Evolutionary conservation across 2,888 invertebrate species (phyloP).

Genomic region (Drosophila nigritarsus): DNA sequence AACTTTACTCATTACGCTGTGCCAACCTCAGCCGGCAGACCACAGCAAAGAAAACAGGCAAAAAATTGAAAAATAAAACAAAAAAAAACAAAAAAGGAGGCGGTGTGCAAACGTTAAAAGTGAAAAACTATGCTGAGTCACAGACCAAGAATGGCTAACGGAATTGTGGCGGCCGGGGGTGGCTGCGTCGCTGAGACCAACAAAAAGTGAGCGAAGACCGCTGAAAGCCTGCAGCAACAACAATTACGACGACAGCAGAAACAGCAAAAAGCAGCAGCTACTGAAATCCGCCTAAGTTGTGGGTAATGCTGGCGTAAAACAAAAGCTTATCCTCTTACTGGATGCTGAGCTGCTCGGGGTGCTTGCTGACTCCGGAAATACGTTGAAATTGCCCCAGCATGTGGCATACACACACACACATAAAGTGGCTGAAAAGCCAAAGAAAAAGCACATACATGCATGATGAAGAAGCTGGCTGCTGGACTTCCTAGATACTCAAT

Average conservation of each 20-base stretch:
- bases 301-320: slow-evolving; percentile 81
- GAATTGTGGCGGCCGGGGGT: slow-evolving; percentile 5
- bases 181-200: slow-evolving; percentile 21
- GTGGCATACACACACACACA: slow-evolving; percentile 47
- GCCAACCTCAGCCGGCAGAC: slow-evolving; percentile 73
- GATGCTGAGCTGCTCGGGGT: slow-evolving; percentile 15
- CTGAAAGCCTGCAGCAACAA: slow-evolving; percentile 61
- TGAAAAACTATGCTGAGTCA: slow-evolving; percentile 79
- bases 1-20: slow-evolving; percentile 80
- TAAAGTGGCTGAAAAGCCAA: slow-evolving; percentile 39
- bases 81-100: slow-evolving; percentile 1
- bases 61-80: slow-evolving; percentile 36
- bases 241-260: slow-evolving; percentile 16
- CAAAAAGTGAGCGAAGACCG: slow-evolving; percentile 66
- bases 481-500: slow-evolving; percentile 26
- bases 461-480: background rate
- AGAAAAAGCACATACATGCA: slow-evolving; percentile 35
- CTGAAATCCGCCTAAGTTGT: slow-evolving; percentile 78
- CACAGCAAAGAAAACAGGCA: slow-evolving; percentile 55
- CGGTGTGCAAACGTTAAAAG: slow-evolving; percentile 63
- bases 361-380: slow-evolving; percentile 70
- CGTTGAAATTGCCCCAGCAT: slow-evolving; percentile 76
- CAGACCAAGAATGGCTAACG: slow-evolving; percentile 40
- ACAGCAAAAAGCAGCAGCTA: slow-evolving; percentile 32
- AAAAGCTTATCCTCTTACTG: slow-evolving; percentile 79